Base-by-base conservation (phyloP, 1,140 invertebrate genomes). In the Heliconius hewitsoni region DNA sequence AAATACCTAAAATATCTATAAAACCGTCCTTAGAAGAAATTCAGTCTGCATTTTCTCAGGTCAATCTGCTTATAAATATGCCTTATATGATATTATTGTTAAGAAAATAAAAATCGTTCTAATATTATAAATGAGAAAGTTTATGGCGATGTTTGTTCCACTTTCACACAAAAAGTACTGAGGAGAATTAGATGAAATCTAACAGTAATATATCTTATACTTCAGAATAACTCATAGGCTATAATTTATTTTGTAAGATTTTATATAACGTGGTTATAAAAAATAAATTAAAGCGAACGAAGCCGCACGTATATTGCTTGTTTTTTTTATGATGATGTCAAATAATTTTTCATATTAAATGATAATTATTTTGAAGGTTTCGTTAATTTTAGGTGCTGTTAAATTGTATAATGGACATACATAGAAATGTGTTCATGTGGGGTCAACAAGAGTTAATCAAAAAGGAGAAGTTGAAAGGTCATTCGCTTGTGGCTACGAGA, bases 401-500 rank as follows among this genome's bases (percentile, higher is more conserved):
- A 55, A 94, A 94, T 82, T 93, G 91, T 76, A 91, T 97, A 82
- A 93, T 97, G 81, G 95, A 96, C 81, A 95, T 96, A 18, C 95
- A 96, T 81, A 96, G 96, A 81, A 95, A 94, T 39, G 95, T 98
- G 3, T 94, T 94, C 6, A 95, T 96, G 91, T 98, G 97, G 97
- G 96, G 96, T 74, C 96, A 97, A 83, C 91, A 93, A 83, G 90
- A 93, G 8, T 39, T 82, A 42, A 86, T 93, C 37, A 89, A 89
- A 77, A 90, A 86, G 50, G 86, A 89, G 70, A 82, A 83, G 57
- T 46, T 84, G 74, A 76, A 66, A 73, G 87, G 83, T 8, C 73
- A 78, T 13, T 86, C 87, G 0, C 81, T 90, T 52, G 83, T 72
- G 6, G 71, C 79, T 5, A 85, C 84, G 27, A 86, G 87, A 71